These are phyloP conservation scores for Lipotes vexillifer DNA, from an alignment of 2,113 vertebrate species.

Conservation along the genomic window DNA sequence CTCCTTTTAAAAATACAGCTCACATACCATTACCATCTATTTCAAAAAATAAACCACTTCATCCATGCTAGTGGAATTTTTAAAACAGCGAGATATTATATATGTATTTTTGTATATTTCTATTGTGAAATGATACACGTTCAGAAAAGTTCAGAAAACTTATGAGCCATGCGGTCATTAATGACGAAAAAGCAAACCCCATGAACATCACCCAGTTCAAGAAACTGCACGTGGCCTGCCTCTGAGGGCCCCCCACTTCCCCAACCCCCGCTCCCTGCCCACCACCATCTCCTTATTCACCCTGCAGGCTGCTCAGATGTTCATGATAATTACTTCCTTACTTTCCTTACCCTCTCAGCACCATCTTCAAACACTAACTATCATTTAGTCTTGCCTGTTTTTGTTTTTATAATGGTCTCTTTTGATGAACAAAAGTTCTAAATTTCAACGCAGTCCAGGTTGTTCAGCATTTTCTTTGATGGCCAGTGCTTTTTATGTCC, in stretches of 20 bases:
- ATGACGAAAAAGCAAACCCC: background rate
- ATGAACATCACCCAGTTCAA: accelerated
- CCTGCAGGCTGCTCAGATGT: too few species aligned
- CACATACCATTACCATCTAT: background rate
- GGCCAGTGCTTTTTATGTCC: background rate
- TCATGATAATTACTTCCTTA: accelerated
- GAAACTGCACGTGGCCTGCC: accelerated
- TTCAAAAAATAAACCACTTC: background rate
- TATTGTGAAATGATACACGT: background rate
- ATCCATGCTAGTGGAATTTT: background rate
- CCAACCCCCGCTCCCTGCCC: accelerated
- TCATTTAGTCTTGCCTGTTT: background rate
- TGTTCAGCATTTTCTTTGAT: background rate
- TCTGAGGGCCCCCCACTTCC: accelerated
- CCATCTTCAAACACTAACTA: background rate
- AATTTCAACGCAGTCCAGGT: background rate
- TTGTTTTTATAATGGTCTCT: background rate
- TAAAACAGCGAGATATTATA: background rate
- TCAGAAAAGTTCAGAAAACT: background rate
- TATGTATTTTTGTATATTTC: background rate
- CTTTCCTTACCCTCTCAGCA: background rate
- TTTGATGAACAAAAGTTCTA: background rate
- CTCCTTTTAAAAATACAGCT: background rate
- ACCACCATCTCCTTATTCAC: accelerated
- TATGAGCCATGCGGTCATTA: background rate